Evolutionary conservation across 1,140 invertebrate species (phyloP).

Genomic region (Megalonaias nervosa): DNA sequence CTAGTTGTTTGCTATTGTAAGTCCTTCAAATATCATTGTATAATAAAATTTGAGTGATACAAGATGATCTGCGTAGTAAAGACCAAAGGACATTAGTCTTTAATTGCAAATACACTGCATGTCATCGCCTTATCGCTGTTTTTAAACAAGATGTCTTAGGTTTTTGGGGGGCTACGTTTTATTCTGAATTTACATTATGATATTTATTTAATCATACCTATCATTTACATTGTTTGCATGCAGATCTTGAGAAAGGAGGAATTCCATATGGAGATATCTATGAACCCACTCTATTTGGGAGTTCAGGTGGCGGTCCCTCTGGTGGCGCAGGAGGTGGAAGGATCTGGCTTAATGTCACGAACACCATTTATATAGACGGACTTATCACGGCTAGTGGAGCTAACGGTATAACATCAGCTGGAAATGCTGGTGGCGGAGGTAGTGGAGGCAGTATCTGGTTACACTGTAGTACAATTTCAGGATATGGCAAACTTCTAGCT

Average conservation of each 20-base stretch:
- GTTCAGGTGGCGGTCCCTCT: constrained; percentile 48
- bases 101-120: no score
- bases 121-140: no score
- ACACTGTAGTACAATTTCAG: constrained; percentile 50
- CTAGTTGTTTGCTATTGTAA: no score
- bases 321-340: constrained; percentile 58
- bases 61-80: no score
- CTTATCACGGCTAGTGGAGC: constrained; percentile 47
- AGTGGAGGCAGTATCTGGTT: constrained; percentile 61
- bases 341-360: constrained; percentile 60
- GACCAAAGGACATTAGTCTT: no score
- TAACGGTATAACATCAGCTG: constrained; percentile 31
- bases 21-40: no score
- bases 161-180: no score
- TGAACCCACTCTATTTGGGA: constrained; percentile 56
- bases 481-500: constrained; percentile 44
- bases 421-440: constrained; percentile 46
- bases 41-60: no score
- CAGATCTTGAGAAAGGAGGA: constrained; percentile 42
- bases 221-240: background rate
- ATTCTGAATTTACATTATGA: no score
- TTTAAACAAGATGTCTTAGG: no score
- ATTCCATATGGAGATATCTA: constrained; percentile 55
- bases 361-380: constrained; percentile 57
- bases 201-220: no score